Evolutionary conservation across 2,797 vertebrate genomes (phyloP).

Genomic region (Aldrovandia affinis): DNA sequence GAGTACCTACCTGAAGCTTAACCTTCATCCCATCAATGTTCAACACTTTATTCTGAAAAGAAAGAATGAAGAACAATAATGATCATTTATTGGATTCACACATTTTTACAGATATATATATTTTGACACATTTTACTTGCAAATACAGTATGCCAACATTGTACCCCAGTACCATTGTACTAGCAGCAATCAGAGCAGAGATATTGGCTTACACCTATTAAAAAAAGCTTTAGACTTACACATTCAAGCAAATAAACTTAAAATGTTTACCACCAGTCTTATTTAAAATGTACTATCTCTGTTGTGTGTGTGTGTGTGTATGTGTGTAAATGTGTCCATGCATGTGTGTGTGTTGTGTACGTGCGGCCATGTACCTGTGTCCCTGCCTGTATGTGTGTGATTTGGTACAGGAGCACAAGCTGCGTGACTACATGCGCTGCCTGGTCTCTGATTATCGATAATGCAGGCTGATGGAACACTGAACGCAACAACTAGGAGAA

Average conservation of each 20-base stretch:
- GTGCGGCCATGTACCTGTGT: neutral
- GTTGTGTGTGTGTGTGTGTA: neutral
- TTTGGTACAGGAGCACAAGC: neutral
- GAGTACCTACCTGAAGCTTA: conserved; percentile 86
- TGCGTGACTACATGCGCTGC: neutral
- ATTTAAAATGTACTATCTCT: neutral
- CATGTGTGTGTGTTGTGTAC: neutral
- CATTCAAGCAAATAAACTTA: neutral
- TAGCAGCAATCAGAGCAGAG: neutral
- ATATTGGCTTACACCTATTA: neutral
- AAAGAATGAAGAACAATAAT: conserved; percentile 50
- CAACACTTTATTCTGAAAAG: conserved; percentile 93
- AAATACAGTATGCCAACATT: neutral
- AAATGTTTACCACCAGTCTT: neutral
- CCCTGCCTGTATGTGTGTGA: neutral
- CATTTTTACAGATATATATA: neutral
- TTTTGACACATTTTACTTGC: too few species aligned
- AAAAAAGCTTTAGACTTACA: neutral
- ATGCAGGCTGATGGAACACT: neutral
- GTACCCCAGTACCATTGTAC: neutral
- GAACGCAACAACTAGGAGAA: too few species aligned
- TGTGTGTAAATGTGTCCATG: neutral
- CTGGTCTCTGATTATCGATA: neutral
- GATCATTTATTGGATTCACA: neutral
- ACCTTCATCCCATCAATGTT: conserved; percentile 90